These are phyloP conservation scores for Drosophila peninsularis DNA, from an alignment of 2,888 invertebrate genomes.

Conservation along the genomic window DNA sequence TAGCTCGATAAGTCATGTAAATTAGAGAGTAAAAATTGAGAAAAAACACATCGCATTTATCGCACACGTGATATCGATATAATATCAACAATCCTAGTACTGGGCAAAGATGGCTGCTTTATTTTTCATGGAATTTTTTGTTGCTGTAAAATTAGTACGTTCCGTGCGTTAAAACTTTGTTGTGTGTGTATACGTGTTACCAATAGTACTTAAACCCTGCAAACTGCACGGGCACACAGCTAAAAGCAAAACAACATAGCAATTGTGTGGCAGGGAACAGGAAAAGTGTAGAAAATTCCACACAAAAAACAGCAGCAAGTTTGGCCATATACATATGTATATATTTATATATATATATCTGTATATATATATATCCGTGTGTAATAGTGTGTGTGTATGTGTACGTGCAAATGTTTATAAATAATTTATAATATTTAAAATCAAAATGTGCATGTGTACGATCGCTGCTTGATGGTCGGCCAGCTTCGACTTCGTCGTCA, in stretches of 20 bases:
- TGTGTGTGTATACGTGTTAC: conserved; percentile 40
- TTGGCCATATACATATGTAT: conserved; percentile 36
- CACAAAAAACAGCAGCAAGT: conserved; percentile 59
- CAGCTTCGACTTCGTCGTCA: conserved; percentile 49
- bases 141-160: conserved; percentile 50
- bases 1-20: conserved; percentile 27
- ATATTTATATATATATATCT: conserved; percentile 34
- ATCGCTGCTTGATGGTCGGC: conserved; percentile 59
- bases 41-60: conserved; percentile 11
- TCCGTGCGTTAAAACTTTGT: conserved; percentile 45
- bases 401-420: conserved; percentile 73
- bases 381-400: conserved; percentile 28
- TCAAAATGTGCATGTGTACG: conserved; percentile 67
- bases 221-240: background rate
- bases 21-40: background rate
- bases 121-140: conserved; percentile 63
- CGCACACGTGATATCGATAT: conserved; percentile 38
- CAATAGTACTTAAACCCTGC: conserved; percentile 13
- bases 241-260: conserved; percentile 19
- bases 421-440: conserved; percentile 66
- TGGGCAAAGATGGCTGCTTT: conserved; percentile 62
- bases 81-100: conserved; percentile 54
- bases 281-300: conserved; percentile 58
- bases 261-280: conserved; percentile 38
- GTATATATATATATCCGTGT: conserved; percentile 20